Evolutionary conservation across 2,888 invertebrate genomes (phyloP).

Genomic region (Lamproptera curius): DNA sequence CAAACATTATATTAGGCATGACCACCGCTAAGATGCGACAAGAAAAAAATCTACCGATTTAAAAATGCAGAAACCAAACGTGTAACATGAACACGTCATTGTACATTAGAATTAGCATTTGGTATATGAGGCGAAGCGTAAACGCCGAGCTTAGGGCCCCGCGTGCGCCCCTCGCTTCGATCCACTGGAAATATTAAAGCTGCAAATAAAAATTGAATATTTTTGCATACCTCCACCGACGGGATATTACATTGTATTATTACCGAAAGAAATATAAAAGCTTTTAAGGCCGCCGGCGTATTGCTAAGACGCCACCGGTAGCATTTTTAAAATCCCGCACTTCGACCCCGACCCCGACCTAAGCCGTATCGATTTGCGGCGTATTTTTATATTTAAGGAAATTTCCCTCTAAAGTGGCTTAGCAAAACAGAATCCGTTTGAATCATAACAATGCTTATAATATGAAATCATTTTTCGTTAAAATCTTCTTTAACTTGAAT

Average conservation of each 20-base stretch:
- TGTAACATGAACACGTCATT: slow-evolving; percentile 41
- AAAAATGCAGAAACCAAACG: slow-evolving; percentile 24
- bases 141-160: slow-evolving; percentile 60
- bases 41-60: slow-evolving; percentile 1
- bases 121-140: slow-evolving; percentile 48
- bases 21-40: too few relatives aligned
- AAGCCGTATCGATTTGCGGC: slow-evolving; percentile 63
- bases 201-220: slow-evolving; percentile 67
- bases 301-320: slow-evolving; percentile 58
- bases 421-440: neutral
- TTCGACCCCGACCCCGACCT: slow-evolving; percentile 36
- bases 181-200: slow-evolving; percentile 54
- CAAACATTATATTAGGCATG: too few relatives aligned
- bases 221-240: slow-evolving; percentile 62
- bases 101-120: slow-evolving; percentile 51
- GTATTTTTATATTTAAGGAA: slow-evolving; percentile 21
- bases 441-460: too few relatives aligned
- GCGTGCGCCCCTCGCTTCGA: slow-evolving; percentile 43
- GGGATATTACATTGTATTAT: slow-evolving; percentile 69
- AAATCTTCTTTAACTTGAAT: too few relatives aligned
- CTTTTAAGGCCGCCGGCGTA: slow-evolving; percentile 70
- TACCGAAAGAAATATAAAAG: slow-evolving; percentile 70
- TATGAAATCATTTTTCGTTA: too few relatives aligned
- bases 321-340: slow-evolving; percentile 43
- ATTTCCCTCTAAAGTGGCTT: slow-evolving; percentile 18